Conservation (phyloP, 37 sponge, comb jelly and placozoan species). For the Amphimedon queenslandica region DNA sequence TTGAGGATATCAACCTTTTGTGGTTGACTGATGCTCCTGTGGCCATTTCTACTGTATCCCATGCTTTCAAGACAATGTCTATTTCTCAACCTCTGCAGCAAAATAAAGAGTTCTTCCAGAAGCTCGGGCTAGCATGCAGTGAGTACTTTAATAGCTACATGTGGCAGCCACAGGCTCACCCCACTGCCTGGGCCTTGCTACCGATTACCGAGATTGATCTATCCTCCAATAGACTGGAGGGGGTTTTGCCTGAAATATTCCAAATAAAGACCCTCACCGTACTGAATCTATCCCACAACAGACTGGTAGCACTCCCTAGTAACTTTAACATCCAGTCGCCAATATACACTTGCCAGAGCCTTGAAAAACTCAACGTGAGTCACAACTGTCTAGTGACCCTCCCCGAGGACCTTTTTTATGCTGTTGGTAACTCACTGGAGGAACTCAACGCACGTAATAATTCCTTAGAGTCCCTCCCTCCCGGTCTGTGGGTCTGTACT, state of each 20-base stretch:
- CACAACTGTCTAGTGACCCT: slow-evolving; percentile 42
- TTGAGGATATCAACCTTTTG: slow-evolving; percentile 10
- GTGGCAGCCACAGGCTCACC: neutral
- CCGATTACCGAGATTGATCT: slow-evolving; percentile 47
- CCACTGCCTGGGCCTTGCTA: neutral
- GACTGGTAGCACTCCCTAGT: slow-evolving; percentile 31
- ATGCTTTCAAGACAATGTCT: neutral
- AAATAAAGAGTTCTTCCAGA: neutral
- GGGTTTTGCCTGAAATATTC: slow-evolving; percentile 55
- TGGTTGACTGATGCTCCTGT: slow-evolving; percentile 24
- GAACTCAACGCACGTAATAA: slow-evolving; percentile 48
- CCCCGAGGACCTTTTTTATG: slow-evolving; percentile 44
- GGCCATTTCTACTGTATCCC: slow-evolving; percentile 28
- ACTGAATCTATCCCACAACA: slow-evolving; percentile 53
- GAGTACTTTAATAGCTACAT: slow-evolving; percentile 13
- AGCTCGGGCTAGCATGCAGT: slow-evolving; percentile 29
- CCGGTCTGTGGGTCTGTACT: slow-evolving; percentile 59
- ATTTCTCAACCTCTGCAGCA: neutral
- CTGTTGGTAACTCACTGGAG: slow-evolving; percentile 20
- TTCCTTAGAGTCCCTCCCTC: slow-evolving; percentile 41
- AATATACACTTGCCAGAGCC: slow-evolving; percentile 25
- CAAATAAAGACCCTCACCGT: slow-evolving; percentile 19
- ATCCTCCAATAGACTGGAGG: slow-evolving; percentile 28
- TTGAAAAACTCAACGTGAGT: slow-evolving; percentile 26
- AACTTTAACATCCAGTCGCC: neutral